Base-by-base conservation (phyloP, 1,140 invertebrate species). In the Trichonephila clavipes region DNA sequence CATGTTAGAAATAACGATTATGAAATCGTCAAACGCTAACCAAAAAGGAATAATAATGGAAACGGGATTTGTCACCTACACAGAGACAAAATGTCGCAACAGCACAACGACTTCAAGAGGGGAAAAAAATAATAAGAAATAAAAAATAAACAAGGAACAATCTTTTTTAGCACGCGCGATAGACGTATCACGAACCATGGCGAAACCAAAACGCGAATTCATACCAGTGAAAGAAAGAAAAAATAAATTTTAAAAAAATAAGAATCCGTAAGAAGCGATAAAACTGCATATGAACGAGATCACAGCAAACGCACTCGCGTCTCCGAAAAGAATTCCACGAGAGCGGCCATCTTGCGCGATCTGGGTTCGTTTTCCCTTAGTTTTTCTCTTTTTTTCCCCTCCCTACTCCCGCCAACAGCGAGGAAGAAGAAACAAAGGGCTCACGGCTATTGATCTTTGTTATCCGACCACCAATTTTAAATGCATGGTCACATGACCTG, bases 401-500 rank as follows among this genome's bases (percentile, higher is more conserved):
- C 89, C 89, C 89, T 81, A 14, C 18, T 88, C 86, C 51, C 86
- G 28, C 34, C 19, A 40, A 44, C 40, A 64, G 59, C 40, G 51
- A 58, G 59, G 82, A 92, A 66, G 90, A 92, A 92, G 90, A 92
- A 92, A 92, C 90, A 92, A 92, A 92, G 90, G 90, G 62, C 90
- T 85, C 24, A 66, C 77, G 90, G 90, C 90, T 92, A 92, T 92
- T 92, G 90, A 92, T 92, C 90, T 85, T 58, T 85, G 90, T 92
- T 92, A 92, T 92, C 90, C 90, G 77, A 92, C 72, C 72, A 77
- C 72, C 72, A 77, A 58, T 92, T 92, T 92, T 92, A 92, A 92
- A 92, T 92, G 90, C 90, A 92, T 77, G 77, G 90, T 92, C 90
- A 92, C 90, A 92, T 92, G 90, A 92, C 90, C 90, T 51, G 90